Evolutionary conservation across 2,888 invertebrate species (phyloP), one percentile per base, ranked within the genome.

Genomic region (Gastracanthus pulcherrimus): DNA sequence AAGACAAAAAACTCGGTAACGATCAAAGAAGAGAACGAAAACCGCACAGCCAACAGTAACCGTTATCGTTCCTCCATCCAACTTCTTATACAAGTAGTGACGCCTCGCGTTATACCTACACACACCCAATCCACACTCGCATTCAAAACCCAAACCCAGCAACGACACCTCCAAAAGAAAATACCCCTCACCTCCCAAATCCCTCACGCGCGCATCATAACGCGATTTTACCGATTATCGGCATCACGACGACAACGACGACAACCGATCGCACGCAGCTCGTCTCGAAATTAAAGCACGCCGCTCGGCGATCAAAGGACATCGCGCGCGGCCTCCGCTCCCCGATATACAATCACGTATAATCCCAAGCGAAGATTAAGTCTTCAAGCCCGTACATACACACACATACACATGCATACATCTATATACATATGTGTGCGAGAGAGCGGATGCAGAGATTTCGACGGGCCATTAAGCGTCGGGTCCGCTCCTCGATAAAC

Each of bases 301-400:
- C n/a, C 7, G 55, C 55, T 23, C 55, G 55, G 36, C 62, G 66
- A 74, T 72, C 41, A 66, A 80, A 48, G 66, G 58, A 41, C 60
- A 23, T 23, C 41, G 29, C 66, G 29, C 34, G 55, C 3, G 3
- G 36, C 36, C 31, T 26, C 26, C 55, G 5, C 41, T 7, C 1
- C 23, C 41, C 29, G 26, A 34, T 62, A 34, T 62, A 62, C 23
- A 58, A n/a, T n/a, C 45, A 7, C 64, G 62, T 51, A n/a, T n/a
- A 80, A 60, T 79, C 79, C 60, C 16, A 34, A 71, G 41, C 58
- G 48, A 82, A 75, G 75, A 82, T 82, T 75, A 78, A 82, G 78
- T 82, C 75, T 38, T 76, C 67, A 55, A 51, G 51, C 45, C 19
- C n/a, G 29, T 60, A 66, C 51, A 31, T 48, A 51, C n/a, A 51